These are phyloP conservation scores for Coremacera marginata DNA, from an alignment of 2,888 invertebrate species.

Conservation along the genomic window DNA sequence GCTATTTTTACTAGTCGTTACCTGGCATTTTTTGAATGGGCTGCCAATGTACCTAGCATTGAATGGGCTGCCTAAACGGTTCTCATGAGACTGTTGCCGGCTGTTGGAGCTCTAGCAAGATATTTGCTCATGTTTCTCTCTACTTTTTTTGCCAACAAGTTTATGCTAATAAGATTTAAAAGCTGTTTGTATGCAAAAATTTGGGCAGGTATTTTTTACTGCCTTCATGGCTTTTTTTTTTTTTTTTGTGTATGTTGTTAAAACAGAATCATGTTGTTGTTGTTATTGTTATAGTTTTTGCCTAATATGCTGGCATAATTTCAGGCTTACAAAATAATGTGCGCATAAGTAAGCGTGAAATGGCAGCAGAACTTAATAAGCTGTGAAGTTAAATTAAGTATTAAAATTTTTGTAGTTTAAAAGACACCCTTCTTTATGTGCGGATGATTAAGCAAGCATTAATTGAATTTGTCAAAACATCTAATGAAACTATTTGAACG, in stretches of 20 bases:
- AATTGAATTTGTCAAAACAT: no score
- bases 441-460: no score
- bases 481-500: no score
- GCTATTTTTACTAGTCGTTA: no score
- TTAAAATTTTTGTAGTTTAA: not conserved
- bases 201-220: not conserved
- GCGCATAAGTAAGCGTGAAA: not conserved
- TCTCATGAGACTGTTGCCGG: no score
- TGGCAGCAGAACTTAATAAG: not conserved
- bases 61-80: no score
- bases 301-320: not conserved
- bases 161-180: no score
- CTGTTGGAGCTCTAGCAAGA: no score
- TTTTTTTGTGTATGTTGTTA: not conserved
- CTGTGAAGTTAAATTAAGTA: conserved; percentile 15
- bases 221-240: not conserved
- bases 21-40: no score
- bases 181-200: not conserved
- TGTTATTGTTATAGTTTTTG: not conserved
- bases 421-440: not conserved
- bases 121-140: no score
- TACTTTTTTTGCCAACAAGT: not conserved
- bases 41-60: no score
- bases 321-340: not conserved
- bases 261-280: not conserved